A percentile compares a stretch with the other conserved stretches of the same genome.
Conservation (phyloP, 2,113 vertebrate species). For the Podiceps cristatus region DNA sequence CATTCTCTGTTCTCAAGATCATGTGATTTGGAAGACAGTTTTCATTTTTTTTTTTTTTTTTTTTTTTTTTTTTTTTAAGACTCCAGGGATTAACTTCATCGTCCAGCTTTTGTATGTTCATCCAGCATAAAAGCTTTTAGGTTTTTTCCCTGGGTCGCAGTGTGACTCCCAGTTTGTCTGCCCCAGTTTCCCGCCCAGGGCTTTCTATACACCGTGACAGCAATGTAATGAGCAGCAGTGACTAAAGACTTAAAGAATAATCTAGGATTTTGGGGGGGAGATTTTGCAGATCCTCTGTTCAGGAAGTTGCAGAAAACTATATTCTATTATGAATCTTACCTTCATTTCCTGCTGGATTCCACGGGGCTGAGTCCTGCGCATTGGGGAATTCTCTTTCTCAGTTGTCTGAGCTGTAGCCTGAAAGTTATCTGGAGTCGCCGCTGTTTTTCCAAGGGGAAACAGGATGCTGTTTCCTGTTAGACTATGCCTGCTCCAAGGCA, state of each 20-base stretch:
- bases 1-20: not conserved
- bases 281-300: not conserved
- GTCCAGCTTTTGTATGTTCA: not conserved
- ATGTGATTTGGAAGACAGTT: not conserved
- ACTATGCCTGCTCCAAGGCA: slow-evolving; percentile 51
- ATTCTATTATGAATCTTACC: not conserved
- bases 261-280: not conserved
- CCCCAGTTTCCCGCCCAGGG: not conserved
- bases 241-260: not conserved
- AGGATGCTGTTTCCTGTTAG: slow-evolving; percentile 35
- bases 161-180: not conserved
- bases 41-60: not conserved
- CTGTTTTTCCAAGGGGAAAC: slow-evolving; percentile 50
- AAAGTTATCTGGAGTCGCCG: not conserved
- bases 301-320: not conserved
- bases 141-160: not conserved
- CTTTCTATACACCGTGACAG: not conserved
- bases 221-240: not conserved
- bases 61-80: not conserved
- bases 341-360: slow-evolving; percentile 35
- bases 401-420: not conserved
- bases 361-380: accelerated
- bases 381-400: not conserved
- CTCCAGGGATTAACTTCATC: accelerated
- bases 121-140: not conserved